Percentiles rank a stretch among this genome's conserved stretches.
These are phyloP conservation scores for Mormyrus lacerda DNA, from an alignment of 2,113 vertebrate genomes.

Conservation along the genomic window DNA sequence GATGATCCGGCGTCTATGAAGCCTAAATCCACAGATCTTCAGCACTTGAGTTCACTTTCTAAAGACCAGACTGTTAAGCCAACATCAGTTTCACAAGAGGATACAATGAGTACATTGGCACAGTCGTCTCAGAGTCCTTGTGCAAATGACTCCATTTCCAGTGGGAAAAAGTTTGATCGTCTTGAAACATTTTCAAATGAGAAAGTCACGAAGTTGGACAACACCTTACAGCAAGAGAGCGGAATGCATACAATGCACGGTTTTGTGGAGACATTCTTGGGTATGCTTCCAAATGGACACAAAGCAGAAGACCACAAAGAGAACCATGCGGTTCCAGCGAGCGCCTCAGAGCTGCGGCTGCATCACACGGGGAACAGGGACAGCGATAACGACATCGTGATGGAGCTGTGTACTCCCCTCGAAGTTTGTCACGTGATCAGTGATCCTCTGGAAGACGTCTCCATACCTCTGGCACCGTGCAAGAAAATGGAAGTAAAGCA, in stretches of 20 bases:
- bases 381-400: background rate
- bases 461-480: background rate
- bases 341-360: background rate
- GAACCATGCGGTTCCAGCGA: background rate
- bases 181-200: background rate
- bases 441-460: background rate
- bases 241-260: background rate
- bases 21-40: background rate
- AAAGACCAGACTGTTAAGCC: background rate
- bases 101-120: background rate
- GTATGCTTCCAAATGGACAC: background rate
- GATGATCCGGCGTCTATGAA: background rate
- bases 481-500: background rate
- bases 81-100: background rate
- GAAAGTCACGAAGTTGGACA: conserved; percentile 21
- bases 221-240: background rate
- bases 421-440: background rate
- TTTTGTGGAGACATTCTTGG: background rate
- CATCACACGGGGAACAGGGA: background rate
- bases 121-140: background rate
- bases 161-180: background rate
- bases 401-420: background rate
- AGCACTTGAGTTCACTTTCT: background rate
- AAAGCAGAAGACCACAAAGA: background rate
- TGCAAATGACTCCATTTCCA: background rate